phyloP scores from a whole-genome alignment of 2,797 vertebrate genomes.

The Hapalemur alaotrensis region DNA sequence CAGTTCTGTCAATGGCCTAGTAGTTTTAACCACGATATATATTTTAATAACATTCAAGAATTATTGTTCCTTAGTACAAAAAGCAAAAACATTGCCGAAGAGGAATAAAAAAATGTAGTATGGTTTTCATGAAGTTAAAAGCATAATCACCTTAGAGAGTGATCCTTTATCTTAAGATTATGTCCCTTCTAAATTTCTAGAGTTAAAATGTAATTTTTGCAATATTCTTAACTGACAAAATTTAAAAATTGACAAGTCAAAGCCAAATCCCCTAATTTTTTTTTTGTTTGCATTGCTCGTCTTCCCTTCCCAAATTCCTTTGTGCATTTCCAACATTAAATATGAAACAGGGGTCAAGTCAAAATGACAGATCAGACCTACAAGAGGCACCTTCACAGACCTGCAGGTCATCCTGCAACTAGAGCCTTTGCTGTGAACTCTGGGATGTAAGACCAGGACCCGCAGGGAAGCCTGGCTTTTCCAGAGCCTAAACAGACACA shows the following conservation, averaged over 20 bases:
- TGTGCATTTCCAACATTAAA: neutral
- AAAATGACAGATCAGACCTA: neutral
- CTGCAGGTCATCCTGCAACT: neutral
- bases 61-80: neutral
- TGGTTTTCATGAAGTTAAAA: neutral
- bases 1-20: accelerated
- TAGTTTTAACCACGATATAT: too few species aligned
- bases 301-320: neutral
- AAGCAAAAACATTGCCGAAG: neutral
- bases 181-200: neutral
- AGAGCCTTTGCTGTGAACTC: neutral
- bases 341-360: neutral
- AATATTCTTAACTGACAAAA: neutral
- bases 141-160: neutral
- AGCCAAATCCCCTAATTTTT: too few species aligned
- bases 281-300: neutral
- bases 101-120: neutral
- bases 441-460: neutral
- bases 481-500: neutral
- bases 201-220: neutral
- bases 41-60: neutral
- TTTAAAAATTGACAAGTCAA: neutral
- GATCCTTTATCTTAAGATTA: neutral
- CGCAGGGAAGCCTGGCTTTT: neutral
- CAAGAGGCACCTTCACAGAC: neutral